phyloP scores from a whole-genome alignment of 2,888 invertebrate species.

The Hydraecia micacea region DNA sequence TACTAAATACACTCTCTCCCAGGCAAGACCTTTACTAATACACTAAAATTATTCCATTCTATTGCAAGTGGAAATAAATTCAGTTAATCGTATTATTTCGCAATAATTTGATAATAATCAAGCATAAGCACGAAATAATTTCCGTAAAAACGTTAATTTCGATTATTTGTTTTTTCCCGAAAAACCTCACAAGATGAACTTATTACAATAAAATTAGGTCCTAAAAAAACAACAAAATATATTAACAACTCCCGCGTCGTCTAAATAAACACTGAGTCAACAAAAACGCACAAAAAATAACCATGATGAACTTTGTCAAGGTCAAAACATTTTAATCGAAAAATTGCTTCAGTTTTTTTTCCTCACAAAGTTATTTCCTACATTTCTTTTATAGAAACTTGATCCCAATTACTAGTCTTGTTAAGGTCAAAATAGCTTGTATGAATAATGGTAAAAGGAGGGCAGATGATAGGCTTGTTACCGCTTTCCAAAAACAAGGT shows the following conservation, averaged over 20 bases:
- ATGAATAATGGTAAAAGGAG: slow-evolving; percentile 71
- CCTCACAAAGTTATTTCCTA: slow-evolving; percentile 50
- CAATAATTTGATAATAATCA: not conserved
- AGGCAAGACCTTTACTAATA: no score
- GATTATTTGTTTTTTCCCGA: slow-evolving; percentile 11
- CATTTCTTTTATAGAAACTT: slow-evolving; percentile 63
- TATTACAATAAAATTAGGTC: slow-evolving; percentile 42
- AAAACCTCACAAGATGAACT: slow-evolving; percentile 48
- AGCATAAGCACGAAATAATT: not conserved
- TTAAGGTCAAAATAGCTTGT: slow-evolving; percentile 72
- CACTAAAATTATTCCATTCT: not conserved
- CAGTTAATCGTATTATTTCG: not conserved
- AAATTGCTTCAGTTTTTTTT: slow-evolving; percentile 61
- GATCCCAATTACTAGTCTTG: slow-evolving; percentile 59
- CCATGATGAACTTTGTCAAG: slow-evolving; percentile 70
- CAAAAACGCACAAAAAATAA: slow-evolving; percentile 62
- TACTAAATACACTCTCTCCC: not conserved
- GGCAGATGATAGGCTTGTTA: slow-evolving; percentile 85
- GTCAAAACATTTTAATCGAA: slow-evolving; percentile 71
- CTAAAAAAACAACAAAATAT: slow-evolving; percentile 26
- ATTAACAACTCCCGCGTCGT: slow-evolving; percentile 33
- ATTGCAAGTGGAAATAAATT: not conserved
- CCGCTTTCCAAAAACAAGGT: slow-evolving; percentile 85
- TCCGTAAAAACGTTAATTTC: slow-evolving; percentile 4
- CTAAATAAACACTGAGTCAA: slow-evolving; percentile 62